Conservation (phyloP, 2,797 vertebrate species). For the Peromyscus melanophrys region DNA sequence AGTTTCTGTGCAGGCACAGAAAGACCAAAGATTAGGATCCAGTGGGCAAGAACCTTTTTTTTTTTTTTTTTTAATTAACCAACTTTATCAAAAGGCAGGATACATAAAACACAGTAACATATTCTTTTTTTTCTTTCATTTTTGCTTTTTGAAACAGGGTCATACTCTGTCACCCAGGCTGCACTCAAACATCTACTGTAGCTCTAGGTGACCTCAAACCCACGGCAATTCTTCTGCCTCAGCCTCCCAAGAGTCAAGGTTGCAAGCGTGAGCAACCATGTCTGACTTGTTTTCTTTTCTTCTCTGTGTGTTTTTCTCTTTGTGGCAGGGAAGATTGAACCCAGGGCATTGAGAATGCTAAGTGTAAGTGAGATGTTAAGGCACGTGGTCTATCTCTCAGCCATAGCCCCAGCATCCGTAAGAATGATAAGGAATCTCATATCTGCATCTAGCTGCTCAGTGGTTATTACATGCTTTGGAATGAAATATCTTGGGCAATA, state of each 20-base stretch:
- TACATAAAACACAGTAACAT: background rate
- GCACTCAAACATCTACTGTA: too few species aligned
- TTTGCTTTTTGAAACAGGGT: background rate
- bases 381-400: background rate
- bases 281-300: background rate
- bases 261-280: background rate
- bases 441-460: background rate
- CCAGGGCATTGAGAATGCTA: background rate
- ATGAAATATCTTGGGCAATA: conserved; percentile 5
- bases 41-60: background rate
- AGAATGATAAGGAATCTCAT: background rate
- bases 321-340: background rate
- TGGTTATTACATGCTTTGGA: background rate
- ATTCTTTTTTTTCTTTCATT: background rate
- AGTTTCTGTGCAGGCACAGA: background rate
- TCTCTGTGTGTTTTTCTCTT: background rate
- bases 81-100: background rate
- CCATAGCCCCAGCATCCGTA: too few species aligned
- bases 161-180: background rate
- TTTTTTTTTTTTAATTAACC: background rate
- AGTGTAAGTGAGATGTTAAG: background rate
- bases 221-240: background rate
- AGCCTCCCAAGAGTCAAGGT: background rate
- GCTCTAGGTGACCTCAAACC: background rate
- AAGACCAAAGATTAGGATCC: background rate